phyloP scores from a whole-genome alignment of 2,113 vertebrate genomes.

The Pedetes capensis region DNA sequence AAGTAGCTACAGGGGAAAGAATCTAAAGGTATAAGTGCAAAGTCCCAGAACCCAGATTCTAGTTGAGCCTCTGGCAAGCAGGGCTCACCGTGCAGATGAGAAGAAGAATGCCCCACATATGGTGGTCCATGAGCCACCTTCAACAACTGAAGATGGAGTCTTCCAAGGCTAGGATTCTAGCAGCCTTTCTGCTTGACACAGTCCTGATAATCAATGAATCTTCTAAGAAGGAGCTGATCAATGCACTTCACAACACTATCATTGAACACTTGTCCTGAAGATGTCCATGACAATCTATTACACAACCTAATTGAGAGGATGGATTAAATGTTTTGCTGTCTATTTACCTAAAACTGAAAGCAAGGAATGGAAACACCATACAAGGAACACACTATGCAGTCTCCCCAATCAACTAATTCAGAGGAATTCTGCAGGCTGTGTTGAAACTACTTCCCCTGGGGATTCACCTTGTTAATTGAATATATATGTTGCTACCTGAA shows the following conservation, averaged over 20 bases:
- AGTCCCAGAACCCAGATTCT: background rate
- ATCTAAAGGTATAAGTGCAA: background rate
- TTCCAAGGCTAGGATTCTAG: background rate
- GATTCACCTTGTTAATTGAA: constrained; percentile 6
- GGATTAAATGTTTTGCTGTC: constrained; percentile 69
- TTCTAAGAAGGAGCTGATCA: constrained; percentile 49
- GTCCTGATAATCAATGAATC: constrained; percentile 55
- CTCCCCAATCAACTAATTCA: background rate
- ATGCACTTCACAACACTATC: constrained; percentile 40
- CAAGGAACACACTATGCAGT: background rate
- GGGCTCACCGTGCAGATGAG: background rate
- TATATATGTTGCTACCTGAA: background rate
- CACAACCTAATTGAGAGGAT: constrained; percentile 58
- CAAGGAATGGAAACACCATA: background rate
- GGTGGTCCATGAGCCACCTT: background rate
- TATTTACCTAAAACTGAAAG: constrained; percentile 58
- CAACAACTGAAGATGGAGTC: background rate
- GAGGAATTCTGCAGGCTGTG: background rate
- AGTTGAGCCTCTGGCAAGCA: background rate
- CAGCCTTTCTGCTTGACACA: background rate
- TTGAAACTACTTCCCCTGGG: background rate
- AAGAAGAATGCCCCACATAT: background rate
- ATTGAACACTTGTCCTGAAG: constrained; percentile 53
- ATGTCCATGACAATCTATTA: constrained; percentile 67
- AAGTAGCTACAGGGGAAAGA: background rate